A percentile compares a stretch with the other conserved stretches of the same genome.
Conservation (phyloP, 2,888 invertebrate genomes). For the Drepanosiphum platanoidis region DNA sequence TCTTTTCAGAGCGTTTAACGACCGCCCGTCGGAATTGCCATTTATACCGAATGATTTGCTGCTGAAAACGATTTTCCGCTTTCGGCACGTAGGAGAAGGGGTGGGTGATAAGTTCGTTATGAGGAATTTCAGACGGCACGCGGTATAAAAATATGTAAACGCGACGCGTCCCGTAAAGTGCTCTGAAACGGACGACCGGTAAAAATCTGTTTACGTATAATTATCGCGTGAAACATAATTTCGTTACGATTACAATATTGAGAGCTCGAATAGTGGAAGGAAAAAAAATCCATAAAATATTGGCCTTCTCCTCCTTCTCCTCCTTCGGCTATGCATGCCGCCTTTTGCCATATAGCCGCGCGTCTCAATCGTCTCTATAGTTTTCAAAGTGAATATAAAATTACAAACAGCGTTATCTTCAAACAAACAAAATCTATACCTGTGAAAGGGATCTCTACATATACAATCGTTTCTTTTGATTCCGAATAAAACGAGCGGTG, state of each 20-base stretch:
- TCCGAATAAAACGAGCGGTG: too few relatives aligned
- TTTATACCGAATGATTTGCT: conserved; percentile 19
- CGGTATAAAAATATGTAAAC: neutral
- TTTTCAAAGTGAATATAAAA: too few relatives aligned
- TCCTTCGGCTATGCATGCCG: too few relatives aligned
- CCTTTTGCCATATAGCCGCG: neutral
- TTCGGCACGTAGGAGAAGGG: neutral
- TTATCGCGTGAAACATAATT: too few relatives aligned
- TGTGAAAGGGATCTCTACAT: too few relatives aligned
- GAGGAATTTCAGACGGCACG: neutral
- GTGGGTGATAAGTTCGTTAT: neutral
- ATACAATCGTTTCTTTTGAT: too few relatives aligned
- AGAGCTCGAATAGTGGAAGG: too few relatives aligned
- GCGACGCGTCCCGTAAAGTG: neutral
- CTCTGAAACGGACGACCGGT: neutral
- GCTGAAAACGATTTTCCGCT: conserved; percentile 20
- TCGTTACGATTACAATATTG: neutral
- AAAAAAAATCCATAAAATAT: too few relatives aligned
- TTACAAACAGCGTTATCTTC: too few relatives aligned
- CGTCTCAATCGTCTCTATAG: too few relatives aligned
- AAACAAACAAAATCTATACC: too few relatives aligned
- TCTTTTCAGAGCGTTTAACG: conserved; percentile 12
- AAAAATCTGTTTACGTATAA: neutral
- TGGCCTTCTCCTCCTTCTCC: too few relatives aligned
- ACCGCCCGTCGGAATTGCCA: conserved; percentile 17